Base-by-base conservation (phyloP, 2,888 invertebrate species). In the Polietes domitor region DNA sequence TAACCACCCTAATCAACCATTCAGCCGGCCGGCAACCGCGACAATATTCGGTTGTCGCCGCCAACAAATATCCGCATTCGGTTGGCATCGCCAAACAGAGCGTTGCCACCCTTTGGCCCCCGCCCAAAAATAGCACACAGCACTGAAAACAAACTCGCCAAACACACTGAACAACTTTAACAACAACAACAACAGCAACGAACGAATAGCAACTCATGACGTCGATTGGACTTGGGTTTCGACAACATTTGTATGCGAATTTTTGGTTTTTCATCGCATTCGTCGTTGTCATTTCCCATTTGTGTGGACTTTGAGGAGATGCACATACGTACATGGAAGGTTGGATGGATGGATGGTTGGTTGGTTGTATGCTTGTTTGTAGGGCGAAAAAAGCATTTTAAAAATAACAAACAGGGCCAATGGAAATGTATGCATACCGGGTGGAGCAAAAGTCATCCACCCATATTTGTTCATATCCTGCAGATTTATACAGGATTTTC, bases 241-340 rank as follows among this genome's bases (percentile, higher is more conserved):
- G 50, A 73, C 21, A 73, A 73, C 37, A 73, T 58, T 73, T 73
- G 26, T 58, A 73, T 55, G 37, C 41, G 58, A 58, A 41, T 73
- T 73, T 53, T 73, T 37, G 19, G 15, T 53, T 7, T 55, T 72
- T 53, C 21, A 17, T 65, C 41, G 17, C 41, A 65, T 32, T 41
- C 65, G n/a, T 53, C 61, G 32, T 41, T 21, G 41, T 37, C 17
- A 41, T 41, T n/a, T 32, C 10, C 37, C n/a, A 65, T 65, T n/a
- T 41, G 17, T 19, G 10, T 41, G 37, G 65, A 17, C 41, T 58
- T 26, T 26, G 58, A 61, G 28, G n/a, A n/a, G n/a, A n/a, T 24
- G 28, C 6, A 41, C 41, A 58, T 47, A n/a, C 47, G 32, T n/a
- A 37, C 4, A 47, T 15, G 15, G 5, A 9, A 5, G 24, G n/a